A percentile compares a stretch with the other conserved stretches of the same genome.
phyloP scores from a whole-genome alignment of 2,888 invertebrate species.

The Entomobrya proxima region DNA sequence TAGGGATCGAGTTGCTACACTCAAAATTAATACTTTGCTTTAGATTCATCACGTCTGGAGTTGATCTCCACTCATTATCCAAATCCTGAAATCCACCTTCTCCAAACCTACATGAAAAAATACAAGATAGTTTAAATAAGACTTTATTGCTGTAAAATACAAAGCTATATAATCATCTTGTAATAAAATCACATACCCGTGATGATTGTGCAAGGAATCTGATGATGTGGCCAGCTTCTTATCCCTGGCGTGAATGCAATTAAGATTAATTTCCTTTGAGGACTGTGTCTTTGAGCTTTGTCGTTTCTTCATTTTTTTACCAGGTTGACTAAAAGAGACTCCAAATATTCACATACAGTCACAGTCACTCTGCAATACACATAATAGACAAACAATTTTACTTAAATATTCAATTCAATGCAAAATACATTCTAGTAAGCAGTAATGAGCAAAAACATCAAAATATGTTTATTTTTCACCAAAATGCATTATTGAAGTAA shows the following conservation, averaged over 20 bases:
- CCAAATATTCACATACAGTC: background rate
- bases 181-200: conserved; percentile 34
- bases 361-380: background rate
- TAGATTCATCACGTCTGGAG: conserved; percentile 73
- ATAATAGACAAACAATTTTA: background rate
- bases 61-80: conserved; percentile 71
- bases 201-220: conserved; percentile 60
- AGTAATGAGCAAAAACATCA: too few relatives aligned
- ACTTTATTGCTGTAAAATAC: background rate
- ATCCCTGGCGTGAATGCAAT: conserved; percentile 73
- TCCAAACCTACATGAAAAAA: conserved; percentile 42
- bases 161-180: background rate
- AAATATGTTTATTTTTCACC: too few relatives aligned
- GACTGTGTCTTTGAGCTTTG: conserved; percentile 58
- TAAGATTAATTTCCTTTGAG: conserved; percentile 68
- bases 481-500: too few relatives aligned
- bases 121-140: background rate
- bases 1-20: conserved; percentile 75
- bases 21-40: conserved; percentile 75
- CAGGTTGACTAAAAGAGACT: background rate
- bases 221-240: conserved; percentile 72
- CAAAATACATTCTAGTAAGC: too few relatives aligned
- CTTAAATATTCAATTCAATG: too few relatives aligned
- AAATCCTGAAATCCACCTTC: conserved; percentile 68
- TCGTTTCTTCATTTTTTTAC: conserved; percentile 65